These are phyloP conservation scores for Craniophora ligustri DNA, from an alignment of 2,888 invertebrate species.

Conservation along the genomic window DNA sequence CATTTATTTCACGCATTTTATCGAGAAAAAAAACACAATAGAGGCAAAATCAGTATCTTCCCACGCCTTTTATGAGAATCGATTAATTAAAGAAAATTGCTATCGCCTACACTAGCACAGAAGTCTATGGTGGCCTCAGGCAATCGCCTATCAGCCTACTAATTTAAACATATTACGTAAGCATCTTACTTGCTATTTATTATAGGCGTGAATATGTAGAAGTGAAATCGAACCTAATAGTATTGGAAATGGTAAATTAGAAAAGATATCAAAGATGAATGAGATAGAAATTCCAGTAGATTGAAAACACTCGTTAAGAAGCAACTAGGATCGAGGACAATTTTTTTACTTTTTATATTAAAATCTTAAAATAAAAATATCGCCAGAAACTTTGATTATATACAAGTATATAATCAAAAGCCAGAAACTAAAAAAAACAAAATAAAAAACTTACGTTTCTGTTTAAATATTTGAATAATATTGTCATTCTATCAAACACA, in stretches of 20 bases:
- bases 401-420: too few relatives aligned
- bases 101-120: slow-evolving; percentile 26
- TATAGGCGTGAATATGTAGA: background rate
- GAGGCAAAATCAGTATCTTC: slow-evolving; percentile 9
- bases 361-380: too few relatives aligned
- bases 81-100: slow-evolving; percentile 40
- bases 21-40: slow-evolving; percentile 7
- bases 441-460: too few relatives aligned
- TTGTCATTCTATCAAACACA: background rate
- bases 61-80: slow-evolving; percentile 20
- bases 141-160: background rate
- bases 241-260: too few relatives aligned
- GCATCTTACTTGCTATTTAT: background rate
- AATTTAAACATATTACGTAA: slow-evolving; percentile 7
- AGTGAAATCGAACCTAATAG: background rate
- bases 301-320: too few relatives aligned
- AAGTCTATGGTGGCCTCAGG: slow-evolving; percentile 16
- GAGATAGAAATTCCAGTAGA: too few relatives aligned
- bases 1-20: background rate
- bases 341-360: too few relatives aligned
- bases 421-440: too few relatives aligned
- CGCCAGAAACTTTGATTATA: too few relatives aligned
- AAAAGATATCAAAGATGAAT: too few relatives aligned
- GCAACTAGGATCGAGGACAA: too few relatives aligned
- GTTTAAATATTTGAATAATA: too few relatives aligned